Base-by-base conservation (phyloP, 2,888 invertebrate species). In the Meandrusa payeni region DNA sequence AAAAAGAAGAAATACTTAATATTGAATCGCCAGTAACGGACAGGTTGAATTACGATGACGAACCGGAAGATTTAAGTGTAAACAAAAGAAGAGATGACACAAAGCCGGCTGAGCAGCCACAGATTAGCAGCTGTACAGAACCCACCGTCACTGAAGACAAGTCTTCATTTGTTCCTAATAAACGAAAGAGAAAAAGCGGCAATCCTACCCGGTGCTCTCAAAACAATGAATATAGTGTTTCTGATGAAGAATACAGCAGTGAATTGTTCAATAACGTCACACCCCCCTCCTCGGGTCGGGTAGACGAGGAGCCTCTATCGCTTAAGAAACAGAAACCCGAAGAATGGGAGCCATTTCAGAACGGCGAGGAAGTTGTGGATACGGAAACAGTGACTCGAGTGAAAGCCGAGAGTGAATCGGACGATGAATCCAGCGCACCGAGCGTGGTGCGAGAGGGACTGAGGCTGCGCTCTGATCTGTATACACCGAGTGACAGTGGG, bases 151-250 rank as follows among this genome's bases (percentile, higher is more conserved):
- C 69, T 13, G 89, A 89, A 37, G 89, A 89, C 54, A 89, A 88
- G 60, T 72, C 76, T 27, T 76, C 73, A 10, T 55, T 76, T 47
- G 81, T 86, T 61, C 93, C 92, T 49, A 92, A 90, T 65, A 92
- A 92, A 69, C 89, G 94, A 55, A 95, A 95, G 66, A 88, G 95
- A 40, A 95, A 95, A 76, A 94, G 92, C 57, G 93, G 94, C 61
- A 94, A 95, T 70, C 95, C 95, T 1, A 95, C 93, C 3, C 88
- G 93, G 57, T 94, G 94, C 74, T 91, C 94, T 1, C 88, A 88
- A 62, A 82, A 61, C 48, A 82, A 82, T 51, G 88, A 88, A 67
- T 86, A 85, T 48, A 86, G 66, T 52, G 72, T 76, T 11, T 88
- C 88, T 3, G 88, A 88, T 43, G 88, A 88, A 47, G 88, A 88